A percentile compares a stretch with the other conserved stretches of the same genome.
phyloP scores from a whole-genome alignment of 35 echinoderm and acorn worm species.

The Patiria miniata region DNA sequence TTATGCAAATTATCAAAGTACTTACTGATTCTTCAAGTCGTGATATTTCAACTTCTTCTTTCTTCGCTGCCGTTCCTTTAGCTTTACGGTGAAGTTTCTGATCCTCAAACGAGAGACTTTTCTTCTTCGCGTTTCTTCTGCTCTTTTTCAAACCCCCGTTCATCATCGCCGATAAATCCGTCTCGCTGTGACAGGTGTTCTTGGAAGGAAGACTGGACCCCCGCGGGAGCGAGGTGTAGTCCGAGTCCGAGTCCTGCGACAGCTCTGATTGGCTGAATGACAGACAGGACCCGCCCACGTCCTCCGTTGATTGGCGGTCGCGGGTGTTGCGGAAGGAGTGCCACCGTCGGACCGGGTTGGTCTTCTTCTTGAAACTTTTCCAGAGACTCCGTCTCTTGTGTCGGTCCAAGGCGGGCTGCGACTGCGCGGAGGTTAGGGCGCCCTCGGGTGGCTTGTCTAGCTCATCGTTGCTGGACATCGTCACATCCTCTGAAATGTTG shows the following conservation, averaged over 20 bases:
- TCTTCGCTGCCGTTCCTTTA: background rate
- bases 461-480: conserved; percentile 41
- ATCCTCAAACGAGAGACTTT: conserved; percentile 52
- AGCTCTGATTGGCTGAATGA: background rate
- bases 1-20: conserved; percentile 2
- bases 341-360: conserved; percentile 48
- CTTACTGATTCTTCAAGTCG: conserved; percentile 32
- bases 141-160: conserved; percentile 21
- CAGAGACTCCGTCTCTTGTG: conserved; percentile 51
- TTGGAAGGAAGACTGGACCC: background rate
- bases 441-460: background rate
- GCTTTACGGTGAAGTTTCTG: background rate
- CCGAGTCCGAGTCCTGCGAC: conserved; percentile 31
- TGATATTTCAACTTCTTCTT: conserved; percentile 1
- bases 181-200: conserved; percentile 43
- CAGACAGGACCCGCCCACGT: background rate
- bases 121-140: conserved; percentile 34
- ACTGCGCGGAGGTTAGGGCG: conserved; percentile 5
- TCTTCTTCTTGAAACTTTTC: conserved; percentile 64
- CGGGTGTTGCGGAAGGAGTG: conserved; percentile 23
- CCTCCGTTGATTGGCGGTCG: background rate
- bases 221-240: conserved; percentile 35
- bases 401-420: conserved; percentile 22
- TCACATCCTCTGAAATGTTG: background rate
- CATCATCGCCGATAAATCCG: background rate